These are phyloP conservation scores for Lydus trimaculatus DNA, from an alignment of 2,888 invertebrate genomes.

Conservation along the genomic window DNA sequence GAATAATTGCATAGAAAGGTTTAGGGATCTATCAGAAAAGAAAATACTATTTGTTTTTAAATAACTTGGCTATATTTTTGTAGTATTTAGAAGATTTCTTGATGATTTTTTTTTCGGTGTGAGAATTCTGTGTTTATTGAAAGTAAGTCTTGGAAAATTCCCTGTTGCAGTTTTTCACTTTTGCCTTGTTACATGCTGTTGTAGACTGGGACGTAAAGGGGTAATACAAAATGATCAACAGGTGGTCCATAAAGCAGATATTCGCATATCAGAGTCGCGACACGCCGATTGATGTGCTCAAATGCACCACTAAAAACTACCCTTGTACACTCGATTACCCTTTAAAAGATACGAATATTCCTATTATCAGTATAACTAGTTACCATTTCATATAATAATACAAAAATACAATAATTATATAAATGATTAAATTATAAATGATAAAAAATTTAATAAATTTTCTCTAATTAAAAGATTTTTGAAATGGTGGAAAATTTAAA, in stretches of 20 bases:
- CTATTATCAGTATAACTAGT: slow-evolving; percentile 36
- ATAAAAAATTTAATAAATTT: too few relatives aligned
- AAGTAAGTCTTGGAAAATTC: neutral
- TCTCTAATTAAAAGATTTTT: slow-evolving; percentile 14
- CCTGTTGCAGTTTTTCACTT: slow-evolving; percentile 12
- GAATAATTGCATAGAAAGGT: slow-evolving; percentile 16
- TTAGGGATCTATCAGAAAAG: neutral
- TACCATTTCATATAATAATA: slow-evolving; percentile 26
- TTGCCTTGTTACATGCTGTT: slow-evolving; percentile 1
- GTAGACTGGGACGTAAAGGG: slow-evolving; percentile 40
- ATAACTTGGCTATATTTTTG: too few relatives aligned
- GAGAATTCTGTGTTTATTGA: neutral
- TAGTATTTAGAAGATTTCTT: neutral
- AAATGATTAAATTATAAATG: neutral
- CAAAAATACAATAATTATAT: neutral
- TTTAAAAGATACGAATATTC: slow-evolving; percentile 48
- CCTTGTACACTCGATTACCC: slow-evolving; percentile 49
- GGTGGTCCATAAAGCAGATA: slow-evolving; percentile 65
- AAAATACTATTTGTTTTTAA: neutral
- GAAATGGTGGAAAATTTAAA: slow-evolving; percentile 37
- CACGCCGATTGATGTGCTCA: slow-evolving; percentile 58
- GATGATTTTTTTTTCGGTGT: neutral
- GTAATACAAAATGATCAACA: slow-evolving; percentile 53
- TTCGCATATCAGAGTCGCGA: slow-evolving; percentile 62
- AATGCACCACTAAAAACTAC: slow-evolving; percentile 50